These are phyloP conservation scores for Hippocampus abdominalis DNA, from an alignment of 2,113 vertebrate genomes.

Conservation along the genomic window DNA sequence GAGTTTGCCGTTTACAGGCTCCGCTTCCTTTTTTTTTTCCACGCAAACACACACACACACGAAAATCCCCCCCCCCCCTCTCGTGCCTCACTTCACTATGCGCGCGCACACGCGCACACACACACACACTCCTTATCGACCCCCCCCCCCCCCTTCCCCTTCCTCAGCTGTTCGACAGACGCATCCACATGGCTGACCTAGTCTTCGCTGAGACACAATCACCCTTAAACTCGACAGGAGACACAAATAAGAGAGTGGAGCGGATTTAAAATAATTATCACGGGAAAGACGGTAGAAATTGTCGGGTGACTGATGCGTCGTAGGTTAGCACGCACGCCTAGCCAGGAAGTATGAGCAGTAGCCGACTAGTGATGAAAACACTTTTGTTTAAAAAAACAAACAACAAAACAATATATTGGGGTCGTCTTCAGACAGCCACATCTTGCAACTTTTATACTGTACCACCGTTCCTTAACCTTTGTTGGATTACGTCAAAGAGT, in stretches of 20 bases:
- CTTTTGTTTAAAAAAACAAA: too few relatives aligned
- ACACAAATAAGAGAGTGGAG: slow-evolving; percentile 63
- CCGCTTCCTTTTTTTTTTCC: slow-evolving; percentile 69
- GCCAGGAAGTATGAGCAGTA: background rate
- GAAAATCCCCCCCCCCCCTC: slow-evolving; percentile 3
- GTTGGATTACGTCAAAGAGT: too few relatives aligned
- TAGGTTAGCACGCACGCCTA: slow-evolving; percentile 38
- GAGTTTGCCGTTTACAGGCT: slow-evolving; percentile 75
- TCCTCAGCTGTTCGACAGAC: slow-evolving; percentile 80
- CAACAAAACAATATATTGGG: background rate
- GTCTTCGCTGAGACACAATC: slow-evolving; percentile 79
- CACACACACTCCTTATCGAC: slow-evolving; percentile 54
- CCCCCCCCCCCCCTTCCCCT: slow-evolving; percentile 57
- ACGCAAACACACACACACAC: slow-evolving; percentile 9
- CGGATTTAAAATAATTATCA: slow-evolving; percentile 67
- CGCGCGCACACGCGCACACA: slow-evolving; percentile 45
- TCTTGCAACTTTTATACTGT: too few relatives aligned
- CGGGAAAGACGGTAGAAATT: slow-evolving; percentile 46
- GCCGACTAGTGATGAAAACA: background rate
- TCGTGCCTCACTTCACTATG: slow-evolving; percentile 48
- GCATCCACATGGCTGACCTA: slow-evolving; percentile 87
- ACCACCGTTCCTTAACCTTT: too few relatives aligned
- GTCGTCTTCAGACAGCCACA: too few relatives aligned
- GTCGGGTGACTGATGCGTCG: slow-evolving; percentile 76
- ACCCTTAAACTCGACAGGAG: slow-evolving; percentile 43